A percentile compares a stretch with the other conserved stretches of the same genome.
Conservation (phyloP, 2,113 vertebrate species). For the Calidris pugnax region DNA sequence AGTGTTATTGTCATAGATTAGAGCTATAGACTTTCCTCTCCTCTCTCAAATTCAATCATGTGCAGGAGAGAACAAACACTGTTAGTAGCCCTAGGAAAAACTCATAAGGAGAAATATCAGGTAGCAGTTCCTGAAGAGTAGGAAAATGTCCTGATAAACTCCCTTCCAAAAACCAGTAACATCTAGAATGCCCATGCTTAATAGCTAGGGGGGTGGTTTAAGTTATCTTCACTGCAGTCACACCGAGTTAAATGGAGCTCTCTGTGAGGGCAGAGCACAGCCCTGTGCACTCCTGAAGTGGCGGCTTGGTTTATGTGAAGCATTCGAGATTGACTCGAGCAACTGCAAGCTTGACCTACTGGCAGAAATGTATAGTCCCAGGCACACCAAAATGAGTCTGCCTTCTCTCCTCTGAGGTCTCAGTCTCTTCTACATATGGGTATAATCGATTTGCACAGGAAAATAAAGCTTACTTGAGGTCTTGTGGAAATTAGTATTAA, state of each 20-base stretch:
- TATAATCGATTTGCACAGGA: background rate
- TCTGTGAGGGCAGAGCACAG: background rate
- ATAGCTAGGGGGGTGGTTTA: background rate
- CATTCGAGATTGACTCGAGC: background rate
- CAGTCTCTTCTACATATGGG: background rate
- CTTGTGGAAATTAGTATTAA: background rate
- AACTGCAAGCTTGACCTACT: background rate
- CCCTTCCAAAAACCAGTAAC: background rate
- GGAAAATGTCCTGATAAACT: background rate
- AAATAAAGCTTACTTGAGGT: background rate
- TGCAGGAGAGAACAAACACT: background rate
- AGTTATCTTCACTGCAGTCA: background rate
- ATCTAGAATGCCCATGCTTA: background rate
- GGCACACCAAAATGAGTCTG: background rate
- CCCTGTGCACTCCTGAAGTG: background rate
- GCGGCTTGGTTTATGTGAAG: background rate
- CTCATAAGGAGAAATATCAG: fast-evolving
- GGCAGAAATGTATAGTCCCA: background rate
- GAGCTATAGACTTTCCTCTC: background rate
- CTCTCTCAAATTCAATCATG: background rate
- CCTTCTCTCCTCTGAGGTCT: background rate
- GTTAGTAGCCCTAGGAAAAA: background rate
- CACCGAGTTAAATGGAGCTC: background rate
- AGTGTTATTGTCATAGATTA: background rate
- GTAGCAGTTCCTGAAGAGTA: background rate